Conservation (phyloP, 2,113 vertebrate genomes). For the Otolemur garnettii region DNA sequence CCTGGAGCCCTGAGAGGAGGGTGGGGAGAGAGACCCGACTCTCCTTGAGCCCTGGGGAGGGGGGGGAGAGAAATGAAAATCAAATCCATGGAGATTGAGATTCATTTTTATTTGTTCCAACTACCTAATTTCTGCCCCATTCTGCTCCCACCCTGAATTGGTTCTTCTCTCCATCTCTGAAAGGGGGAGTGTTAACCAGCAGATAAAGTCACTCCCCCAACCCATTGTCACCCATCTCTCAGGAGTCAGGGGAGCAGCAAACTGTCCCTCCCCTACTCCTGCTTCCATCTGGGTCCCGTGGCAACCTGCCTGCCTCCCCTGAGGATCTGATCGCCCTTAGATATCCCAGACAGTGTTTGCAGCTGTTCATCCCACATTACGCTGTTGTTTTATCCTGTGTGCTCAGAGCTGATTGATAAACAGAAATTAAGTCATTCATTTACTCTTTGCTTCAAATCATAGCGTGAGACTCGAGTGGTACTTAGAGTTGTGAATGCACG, state of each 20-base stretch:
- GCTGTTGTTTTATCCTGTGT: constrained; percentile 15
- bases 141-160: neutral
- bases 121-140: neutral
- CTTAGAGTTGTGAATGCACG: neutral
- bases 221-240: neutral
- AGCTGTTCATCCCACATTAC: neutral
- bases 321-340: neutral
- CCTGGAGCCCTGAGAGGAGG: neutral
- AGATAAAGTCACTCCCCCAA: neutral
- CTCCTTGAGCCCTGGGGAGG: too few species aligned
- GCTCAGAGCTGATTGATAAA: constrained; percentile 44
- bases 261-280: neutral
- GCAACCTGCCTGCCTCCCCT: neutral
- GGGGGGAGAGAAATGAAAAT: neutral
- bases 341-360: neutral
- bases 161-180: neutral
- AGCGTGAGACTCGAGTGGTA: neutral
- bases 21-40: neutral
- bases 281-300: neutral
- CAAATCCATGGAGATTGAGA: neutral
- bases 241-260: neutral
- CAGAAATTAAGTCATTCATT: constrained; percentile 55
- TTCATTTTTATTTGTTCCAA: neutral
- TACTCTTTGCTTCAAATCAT: constrained; percentile 49
- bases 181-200: neutral